phyloP scores from a whole-genome alignment of 2,888 invertebrate species.

The Altica lythri region DNA sequence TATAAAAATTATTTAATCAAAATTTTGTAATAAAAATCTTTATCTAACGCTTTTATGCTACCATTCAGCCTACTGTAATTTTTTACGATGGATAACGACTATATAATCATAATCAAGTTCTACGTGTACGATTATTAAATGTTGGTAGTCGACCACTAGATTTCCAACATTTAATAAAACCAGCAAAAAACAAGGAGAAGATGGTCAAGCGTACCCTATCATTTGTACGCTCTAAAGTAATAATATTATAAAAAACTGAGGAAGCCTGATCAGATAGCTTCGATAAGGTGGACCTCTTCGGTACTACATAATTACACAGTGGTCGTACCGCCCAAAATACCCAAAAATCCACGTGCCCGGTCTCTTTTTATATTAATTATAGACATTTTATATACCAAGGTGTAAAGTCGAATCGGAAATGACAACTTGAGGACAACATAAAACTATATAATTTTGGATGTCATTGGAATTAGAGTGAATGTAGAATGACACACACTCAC shows the following conservation, averaged over 20 bases:
- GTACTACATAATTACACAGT: conserved; percentile 51
- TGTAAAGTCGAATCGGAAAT: conserved; percentile 36
- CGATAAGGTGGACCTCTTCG: conserved; percentile 47
- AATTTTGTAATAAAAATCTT: too few relatives aligned
- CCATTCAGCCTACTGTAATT: conserved; percentile 8
- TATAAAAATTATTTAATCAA: too few relatives aligned
- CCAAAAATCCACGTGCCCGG: conserved; percentile 45
- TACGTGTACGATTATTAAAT: conserved; percentile 11
- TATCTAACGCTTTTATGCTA: conserved; percentile 15
- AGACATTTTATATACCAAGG: conserved; percentile 51
- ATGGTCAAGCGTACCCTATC: conserved; percentile 38
- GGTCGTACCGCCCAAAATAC: conserved; percentile 45
- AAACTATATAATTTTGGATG: conserved; percentile 48
- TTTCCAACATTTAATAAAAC: conserved; percentile 31
- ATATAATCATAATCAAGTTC: conserved; percentile 21
- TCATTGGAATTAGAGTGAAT: conserved; percentile 47
- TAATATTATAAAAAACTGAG: conserved; percentile 45
- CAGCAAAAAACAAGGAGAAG: conserved; percentile 20
- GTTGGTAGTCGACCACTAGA: conserved; percentile 26
- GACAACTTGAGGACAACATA: conserved; percentile 49
- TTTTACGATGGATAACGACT: conserved; percentile 18
- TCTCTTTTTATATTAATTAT: conserved; percentile 57
- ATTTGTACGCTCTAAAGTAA: conserved; percentile 42
- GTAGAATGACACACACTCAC: conserved; percentile 27
- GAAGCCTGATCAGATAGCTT: conserved; percentile 49